Evolutionary conservation across 2,113 vertebrate species (phyloP), one percentile per base, ranked within the genome.

Genomic region (Heterocephalus glaber): DNA sequence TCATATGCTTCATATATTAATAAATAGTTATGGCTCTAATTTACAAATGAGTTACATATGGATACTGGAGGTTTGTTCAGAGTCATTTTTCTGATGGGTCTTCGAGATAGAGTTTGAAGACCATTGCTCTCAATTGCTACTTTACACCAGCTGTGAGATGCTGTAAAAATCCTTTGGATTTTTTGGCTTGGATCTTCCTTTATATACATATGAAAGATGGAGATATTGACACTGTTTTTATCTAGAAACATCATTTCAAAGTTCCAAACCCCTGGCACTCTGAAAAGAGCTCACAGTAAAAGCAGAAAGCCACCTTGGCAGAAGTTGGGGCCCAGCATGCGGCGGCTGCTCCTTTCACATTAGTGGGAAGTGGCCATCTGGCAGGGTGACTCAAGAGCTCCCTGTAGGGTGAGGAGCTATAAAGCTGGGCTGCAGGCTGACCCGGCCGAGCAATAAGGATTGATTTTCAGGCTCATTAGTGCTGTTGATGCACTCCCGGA

Each of bases 391-490:
- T 70, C 38, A 44, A 87, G 93, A 81, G 28, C 17, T 94, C 94
- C 76, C 52, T 33, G 65, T 22, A 54, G 85, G 61, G 41, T 19
- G 19, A 20, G 7, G 49, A 77, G 74, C 14, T 44, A 4, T 74
- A 77, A 90, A 77, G 54, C 49, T 54, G 1, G 7, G 41, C 66
- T 89, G 58, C 6, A 10, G 3, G 77, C 41, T 49, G 56, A 77
- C 83, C 60, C 2, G 11, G 35, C 35, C 54, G n/a, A 33, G 80
- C 81, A 79, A 44, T 47, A 35, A 81, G 47, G 93, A 85, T 9
- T 61, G 91, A 83, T 89, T 89, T 96, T 84, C 94, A 87, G 94
- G 83, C 66, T 95, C 81, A 47, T 85, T 74, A 77, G 89, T 5
- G 22, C 58, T 38, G 61, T 12, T 30, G 93, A 63, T 70, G n/a